These are phyloP conservation scores for Hassar affinis DNA, from an alignment of 2,113 vertebrate genomes.

Conservation along the genomic window DNA sequence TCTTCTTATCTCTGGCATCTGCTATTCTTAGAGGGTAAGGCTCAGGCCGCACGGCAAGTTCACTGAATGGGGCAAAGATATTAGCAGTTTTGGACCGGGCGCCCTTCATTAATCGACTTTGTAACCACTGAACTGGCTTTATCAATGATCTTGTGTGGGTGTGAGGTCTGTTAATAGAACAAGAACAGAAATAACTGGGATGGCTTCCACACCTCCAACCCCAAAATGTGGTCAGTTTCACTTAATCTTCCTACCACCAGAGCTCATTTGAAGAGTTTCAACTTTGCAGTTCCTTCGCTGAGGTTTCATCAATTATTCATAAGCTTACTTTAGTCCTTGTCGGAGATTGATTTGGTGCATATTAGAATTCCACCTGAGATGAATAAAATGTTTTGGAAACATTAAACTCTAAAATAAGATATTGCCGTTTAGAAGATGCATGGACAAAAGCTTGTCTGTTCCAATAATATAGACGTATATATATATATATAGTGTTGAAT, in stretches of 20 bases:
- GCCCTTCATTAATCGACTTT: constrained; percentile 43
- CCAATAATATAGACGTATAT: not conserved
- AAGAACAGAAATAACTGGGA: not conserved
- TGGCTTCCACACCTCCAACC: constrained; percentile 7
- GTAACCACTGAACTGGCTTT: constrained; percentile 28
- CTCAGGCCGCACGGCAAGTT: constrained; percentile 37
- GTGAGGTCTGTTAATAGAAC: constrained; percentile 3
- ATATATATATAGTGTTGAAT: not conserved
- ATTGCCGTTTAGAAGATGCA: not conserved
- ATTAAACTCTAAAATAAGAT: constrained; percentile 12
- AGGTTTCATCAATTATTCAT: constrained; percentile 44
- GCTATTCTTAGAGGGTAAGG: constrained; percentile 63
- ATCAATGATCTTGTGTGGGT: constrained; percentile 39
- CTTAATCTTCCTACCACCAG: constrained; percentile 33
- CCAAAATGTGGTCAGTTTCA: not conserved
- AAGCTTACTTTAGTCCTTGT: constrained; percentile 34
- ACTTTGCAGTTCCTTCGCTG: constrained; percentile 25
- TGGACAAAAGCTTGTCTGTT: not conserved
- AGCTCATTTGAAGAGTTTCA: constrained; percentile 2
- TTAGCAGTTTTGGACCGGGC: constrained; percentile 55
- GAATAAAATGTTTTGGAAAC: not conserved
- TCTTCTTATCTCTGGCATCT: constrained; percentile 54
- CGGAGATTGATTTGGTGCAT: constrained; percentile 29
- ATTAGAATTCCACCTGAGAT: constrained; percentile 19
- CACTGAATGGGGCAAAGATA: constrained; percentile 60